A percentile compares a stretch with the other conserved stretches of the same genome.
Evolutionary conservation across 2,113 vertebrate species (phyloP).

Genomic region (Phrynosoma blainvillii): DNA sequence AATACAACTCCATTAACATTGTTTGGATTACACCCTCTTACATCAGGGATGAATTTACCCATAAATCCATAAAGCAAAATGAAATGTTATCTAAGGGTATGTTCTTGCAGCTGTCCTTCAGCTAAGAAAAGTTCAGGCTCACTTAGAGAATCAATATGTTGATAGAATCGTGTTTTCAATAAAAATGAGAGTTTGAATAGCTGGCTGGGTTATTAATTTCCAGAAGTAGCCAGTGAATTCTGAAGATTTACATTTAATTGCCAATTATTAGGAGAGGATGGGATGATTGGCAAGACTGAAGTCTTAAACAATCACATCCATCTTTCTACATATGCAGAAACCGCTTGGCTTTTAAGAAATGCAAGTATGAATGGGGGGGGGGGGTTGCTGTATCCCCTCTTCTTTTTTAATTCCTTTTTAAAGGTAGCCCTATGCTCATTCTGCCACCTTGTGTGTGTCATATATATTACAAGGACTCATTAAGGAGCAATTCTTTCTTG

Average conservation of each 20-base stretch:
- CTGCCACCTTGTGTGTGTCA: conserved; percentile 82
- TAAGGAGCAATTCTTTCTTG: conserved; percentile 44
- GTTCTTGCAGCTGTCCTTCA: conserved; percentile 67
- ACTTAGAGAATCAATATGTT: conserved; percentile 71
- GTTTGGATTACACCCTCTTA: conserved; percentile 53
- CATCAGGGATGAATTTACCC: conserved; percentile 56
- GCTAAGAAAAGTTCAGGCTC: conserved; percentile 55
- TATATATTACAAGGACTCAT: conserved; percentile 73
- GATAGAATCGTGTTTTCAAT: conserved; percentile 67
- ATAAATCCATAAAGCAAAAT: conserved; percentile 64
- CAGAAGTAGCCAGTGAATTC: conserved; percentile 50
- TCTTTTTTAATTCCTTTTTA: not conserved
- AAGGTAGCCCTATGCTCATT: conserved; percentile 66
- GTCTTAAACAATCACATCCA: conserved; percentile 44
- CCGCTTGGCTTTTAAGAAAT: conserved; percentile 15
- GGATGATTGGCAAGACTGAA: conserved; percentile 47
- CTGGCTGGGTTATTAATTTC: conserved; percentile 54
- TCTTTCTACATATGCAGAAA: conserved; percentile 41
- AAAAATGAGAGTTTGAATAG: conserved; percentile 56
- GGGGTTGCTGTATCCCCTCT: conserved; percentile 19
- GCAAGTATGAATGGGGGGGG: conserved; percentile 23
- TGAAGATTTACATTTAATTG: conserved; percentile 61
- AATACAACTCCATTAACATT: conserved; percentile 45
- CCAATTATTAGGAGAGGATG: conserved; percentile 55
- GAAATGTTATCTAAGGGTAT: conserved; percentile 64